A percentile compares a stretch with the other conserved stretches of the same genome.
Conservation (phyloP, 2,888 invertebrate species). For the Cylloceria caligata region DNA sequence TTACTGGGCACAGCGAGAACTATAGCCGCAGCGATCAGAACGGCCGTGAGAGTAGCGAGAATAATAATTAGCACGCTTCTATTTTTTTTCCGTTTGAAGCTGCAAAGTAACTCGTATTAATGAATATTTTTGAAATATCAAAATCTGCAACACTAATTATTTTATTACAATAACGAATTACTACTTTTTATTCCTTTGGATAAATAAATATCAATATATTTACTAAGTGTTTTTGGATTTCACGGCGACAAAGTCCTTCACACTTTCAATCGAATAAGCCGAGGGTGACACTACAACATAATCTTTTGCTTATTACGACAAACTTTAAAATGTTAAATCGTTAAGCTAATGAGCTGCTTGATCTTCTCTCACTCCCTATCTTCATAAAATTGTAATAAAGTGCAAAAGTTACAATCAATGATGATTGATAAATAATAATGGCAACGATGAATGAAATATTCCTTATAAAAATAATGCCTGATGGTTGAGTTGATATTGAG, state of each 20-base stretch:
- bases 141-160: no score
- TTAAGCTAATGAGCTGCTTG: neutral
- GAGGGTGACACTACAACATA: slow-evolving; percentile 71
- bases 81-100: slow-evolving; percentile 75
- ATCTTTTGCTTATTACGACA: slow-evolving; percentile 66
- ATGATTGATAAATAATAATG: neutral
- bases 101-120: slow-evolving; percentile 59
- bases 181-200: slow-evolving; percentile 4
- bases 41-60: slow-evolving; percentile 71
- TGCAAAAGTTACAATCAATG: no score
- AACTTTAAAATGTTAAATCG: slow-evolving; percentile 30
- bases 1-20: slow-evolving; percentile 79
- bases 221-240: slow-evolving; percentile 80
- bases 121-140: neutral
- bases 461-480: neutral
- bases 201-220: slow-evolving; percentile 67
- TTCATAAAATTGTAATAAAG: no score
- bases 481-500: neutral
- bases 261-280: slow-evolving; percentile 79
- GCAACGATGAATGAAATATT: neutral
- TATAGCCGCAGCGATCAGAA: slow-evolving; percentile 73
- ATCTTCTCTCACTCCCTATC: neutral
- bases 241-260: slow-evolving; percentile 78
- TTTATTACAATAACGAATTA: no score
- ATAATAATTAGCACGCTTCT: slow-evolving; percentile 70